These are phyloP conservation scores for Polypedilum pembai DNA, from an alignment of 1,140 invertebrate genomes.

Conservation along the genomic window DNA sequence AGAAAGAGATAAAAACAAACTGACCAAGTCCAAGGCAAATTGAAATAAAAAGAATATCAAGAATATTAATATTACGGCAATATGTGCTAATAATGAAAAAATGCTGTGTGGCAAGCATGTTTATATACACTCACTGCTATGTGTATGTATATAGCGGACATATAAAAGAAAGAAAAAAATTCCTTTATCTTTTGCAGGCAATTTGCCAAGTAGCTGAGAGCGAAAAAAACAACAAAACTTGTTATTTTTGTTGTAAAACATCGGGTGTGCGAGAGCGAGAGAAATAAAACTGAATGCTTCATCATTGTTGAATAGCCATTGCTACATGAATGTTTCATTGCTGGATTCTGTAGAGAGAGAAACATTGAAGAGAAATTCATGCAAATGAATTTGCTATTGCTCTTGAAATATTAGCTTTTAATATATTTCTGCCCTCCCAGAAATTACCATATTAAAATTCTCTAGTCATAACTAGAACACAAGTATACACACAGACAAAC, in stretches of 20 bases:
- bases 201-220: neutral
- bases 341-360: neutral
- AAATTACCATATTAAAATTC: constrained; percentile 13
- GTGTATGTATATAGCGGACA: neutral
- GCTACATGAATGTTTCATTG: constrained; percentile 3
- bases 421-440: constrained; percentile 1
- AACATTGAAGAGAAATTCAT: neutral
- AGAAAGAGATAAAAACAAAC: neutral
- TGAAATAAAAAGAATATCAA: constrained; percentile 11
- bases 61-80: constrained; percentile 22
- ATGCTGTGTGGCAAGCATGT: neutral
- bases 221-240: neutral
- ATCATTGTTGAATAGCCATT: neutral
- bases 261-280: neutral
- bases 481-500: neutral
- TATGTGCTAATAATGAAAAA: constrained; percentile 24
- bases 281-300: neutral
- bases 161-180: constrained; percentile 21
- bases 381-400: neutral
- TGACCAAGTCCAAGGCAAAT: constrained; percentile 1
- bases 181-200: constrained; percentile 21
- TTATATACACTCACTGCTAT: neutral
- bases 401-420: constrained; percentile 19
- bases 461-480: neutral
- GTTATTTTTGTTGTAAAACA: neutral